Conservation (phyloP, 2,113 vertebrate genomes). For the Nansenia antarctica region DNA sequence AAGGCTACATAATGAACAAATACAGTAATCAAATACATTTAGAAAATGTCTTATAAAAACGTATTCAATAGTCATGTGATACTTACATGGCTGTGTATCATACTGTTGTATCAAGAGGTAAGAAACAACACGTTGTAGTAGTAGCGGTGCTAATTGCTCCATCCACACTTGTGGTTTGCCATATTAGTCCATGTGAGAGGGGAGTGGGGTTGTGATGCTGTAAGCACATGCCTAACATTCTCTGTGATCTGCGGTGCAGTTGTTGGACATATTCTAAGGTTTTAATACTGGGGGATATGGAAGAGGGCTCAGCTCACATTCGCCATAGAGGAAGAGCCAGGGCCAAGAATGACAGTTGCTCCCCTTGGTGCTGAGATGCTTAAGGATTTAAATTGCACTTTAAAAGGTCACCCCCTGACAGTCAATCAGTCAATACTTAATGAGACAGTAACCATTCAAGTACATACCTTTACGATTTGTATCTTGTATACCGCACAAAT, state of each 20-base stretch:
- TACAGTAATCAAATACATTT: too few relatives aligned
- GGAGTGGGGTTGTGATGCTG: conserved; percentile 71
- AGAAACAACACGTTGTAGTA: too few relatives aligned
- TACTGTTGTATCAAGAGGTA: too few relatives aligned
- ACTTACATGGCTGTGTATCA: too few relatives aligned
- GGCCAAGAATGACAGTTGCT: conserved; percentile 91
- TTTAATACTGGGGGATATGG: conserved; percentile 72
- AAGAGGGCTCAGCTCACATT: conserved; percentile 74
- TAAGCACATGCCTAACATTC: conserved; percentile 85
- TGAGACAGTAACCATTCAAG: conserved; percentile 39
- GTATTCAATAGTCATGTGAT: too few relatives aligned
- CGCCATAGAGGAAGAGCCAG: conserved; percentile 72
- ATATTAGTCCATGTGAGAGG: conserved; percentile 63
- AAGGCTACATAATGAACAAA: too few relatives aligned
- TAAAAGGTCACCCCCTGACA: conserved; percentile 64
- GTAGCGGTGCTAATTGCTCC: conserved; percentile 33
- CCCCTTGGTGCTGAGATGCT: conserved; percentile 79
- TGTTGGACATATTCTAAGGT: conserved; percentile 87
- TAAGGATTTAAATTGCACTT: conserved; percentile 74
- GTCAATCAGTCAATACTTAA: conserved; percentile 57
- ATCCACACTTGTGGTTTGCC: conserved; percentile 41
- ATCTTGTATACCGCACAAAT: too few relatives aligned
- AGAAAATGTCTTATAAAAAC: too few relatives aligned
- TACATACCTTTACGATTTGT: too few relatives aligned
- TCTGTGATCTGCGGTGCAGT: conserved; percentile 83